These are phyloP conservation scores for Syngnathus floridae DNA, from an alignment of 2,113 vertebrate genomes.

Conservation along the genomic window DNA sequence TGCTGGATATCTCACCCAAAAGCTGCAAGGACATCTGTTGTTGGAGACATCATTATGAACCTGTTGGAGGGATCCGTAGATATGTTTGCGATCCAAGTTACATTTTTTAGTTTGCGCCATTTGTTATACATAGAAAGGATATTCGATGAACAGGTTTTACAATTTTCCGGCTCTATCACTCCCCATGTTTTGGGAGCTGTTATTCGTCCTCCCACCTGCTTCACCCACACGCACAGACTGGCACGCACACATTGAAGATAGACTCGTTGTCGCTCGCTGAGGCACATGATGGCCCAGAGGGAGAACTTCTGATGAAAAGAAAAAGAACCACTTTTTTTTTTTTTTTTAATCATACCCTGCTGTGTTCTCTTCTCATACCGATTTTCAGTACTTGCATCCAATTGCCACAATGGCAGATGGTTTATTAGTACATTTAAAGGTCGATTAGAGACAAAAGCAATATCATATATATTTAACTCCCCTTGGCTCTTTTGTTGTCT, in stretches of 20 bases:
- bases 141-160: slow-evolving; percentile 19
- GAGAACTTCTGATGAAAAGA: slow-evolving; percentile 49
- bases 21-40: slow-evolving; percentile 21
- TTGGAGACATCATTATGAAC: slow-evolving; percentile 21
- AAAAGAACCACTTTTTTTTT: slow-evolving; percentile 43
- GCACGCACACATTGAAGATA: slow-evolving; percentile 38
- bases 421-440: slow-evolving; percentile 18
- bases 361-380: slow-evolving; percentile 34
- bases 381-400: slow-evolving; percentile 6
- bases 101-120: background rate
- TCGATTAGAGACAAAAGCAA: slow-evolving; percentile 13
- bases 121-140: slow-evolving; percentile 21
- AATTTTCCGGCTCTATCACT: slow-evolving; percentile 27
- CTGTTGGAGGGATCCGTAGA: background rate
- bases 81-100: slow-evolving; percentile 22
- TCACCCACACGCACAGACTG: slow-evolving; percentile 58
- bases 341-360: slow-evolving; percentile 50
- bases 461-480: slow-evolving; percentile 7
- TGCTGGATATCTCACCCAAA: slow-evolving; percentile 21
- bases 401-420: slow-evolving; percentile 21
- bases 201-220: slow-evolving; percentile 58
- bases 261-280: slow-evolving; percentile 45
- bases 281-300: slow-evolving; percentile 38
- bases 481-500: slow-evolving; percentile 8
- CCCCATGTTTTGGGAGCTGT: slow-evolving; percentile 38